Evolutionary conservation across 2,888 invertebrate species (phyloP).

Genomic region (Drosophila anomalata): DNA sequence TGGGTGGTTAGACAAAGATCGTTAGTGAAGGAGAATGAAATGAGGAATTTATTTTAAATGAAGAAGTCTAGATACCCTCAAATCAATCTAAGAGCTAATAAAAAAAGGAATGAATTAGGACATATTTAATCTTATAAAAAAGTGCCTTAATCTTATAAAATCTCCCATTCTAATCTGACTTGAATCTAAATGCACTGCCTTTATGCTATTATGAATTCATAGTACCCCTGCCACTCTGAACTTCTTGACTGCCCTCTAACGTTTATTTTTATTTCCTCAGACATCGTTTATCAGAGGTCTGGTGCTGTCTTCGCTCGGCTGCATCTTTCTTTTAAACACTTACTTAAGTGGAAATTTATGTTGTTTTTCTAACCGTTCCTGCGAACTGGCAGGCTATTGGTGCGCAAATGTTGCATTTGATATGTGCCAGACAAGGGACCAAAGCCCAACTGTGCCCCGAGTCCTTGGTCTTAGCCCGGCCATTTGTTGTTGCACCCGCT

Average conservation of each 20-base stretch:
- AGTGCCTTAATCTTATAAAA: too few species aligned
- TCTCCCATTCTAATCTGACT: too few species aligned
- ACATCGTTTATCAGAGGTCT: constrained; percentile 61
- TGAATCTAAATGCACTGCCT: neutral
- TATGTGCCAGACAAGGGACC: constrained; percentile 71
- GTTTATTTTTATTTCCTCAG: constrained; percentile 28
- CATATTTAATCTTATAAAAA: too few species aligned
- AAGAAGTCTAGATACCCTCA: neutral
- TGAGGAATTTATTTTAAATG: neutral
- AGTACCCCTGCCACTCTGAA: neutral
- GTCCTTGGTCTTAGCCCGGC: constrained; percentile 29
- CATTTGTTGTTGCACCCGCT: constrained; percentile 66
- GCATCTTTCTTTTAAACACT: constrained; percentile 76
- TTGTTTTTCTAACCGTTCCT: constrained; percentile 62
- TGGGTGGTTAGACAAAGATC: constrained; percentile 26
- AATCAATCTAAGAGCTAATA: neutral
- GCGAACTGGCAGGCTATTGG: constrained; percentile 53
- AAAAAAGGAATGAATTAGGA: too few species aligned
- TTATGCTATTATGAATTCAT: neutral
- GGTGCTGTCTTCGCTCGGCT: constrained; percentile 47
- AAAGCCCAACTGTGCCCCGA: constrained; percentile 29
- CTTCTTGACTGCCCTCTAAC: neutral
- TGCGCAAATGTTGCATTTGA: constrained; percentile 73
- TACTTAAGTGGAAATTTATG: constrained; percentile 79
- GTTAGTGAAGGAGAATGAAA: neutral